Evolutionary conservation across 1,140 invertebrate genomes (phyloP), one percentile per base, ranked within the genome.

Genomic region (Euwallacea similis): DNA sequence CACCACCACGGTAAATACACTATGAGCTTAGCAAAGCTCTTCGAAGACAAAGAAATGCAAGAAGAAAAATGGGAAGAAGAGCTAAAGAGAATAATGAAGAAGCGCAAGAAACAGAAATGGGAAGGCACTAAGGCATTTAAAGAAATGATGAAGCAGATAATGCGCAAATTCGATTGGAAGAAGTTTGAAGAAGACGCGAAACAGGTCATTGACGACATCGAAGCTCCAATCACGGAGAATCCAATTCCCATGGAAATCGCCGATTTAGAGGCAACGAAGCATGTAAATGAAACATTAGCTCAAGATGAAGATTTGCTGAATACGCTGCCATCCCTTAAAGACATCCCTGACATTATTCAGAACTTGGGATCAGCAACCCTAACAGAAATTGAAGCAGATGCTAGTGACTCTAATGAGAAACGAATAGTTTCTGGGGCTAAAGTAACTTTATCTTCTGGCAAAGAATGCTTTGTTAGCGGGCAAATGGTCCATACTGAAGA

Each of bases 1-100:
- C 76, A 86, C 84, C 85, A 80, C 82, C 75, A 80, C 84, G 81
- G 79, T 78, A 81, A 82, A 85, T 76, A 81, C 86, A 86, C 73
- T 72, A 88, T 85, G 73, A 84, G 84, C 53, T 84, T 87, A 64
- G 91, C 89, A 69, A 90, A 89, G 80, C 88, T 92, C 68, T 93
- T 93, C 79, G 90, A 93, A 82, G 89, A 89, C 41, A 92, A 91
- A 77, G 90, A 91, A 77, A 85, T 82, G 64, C 84, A 87, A 16
- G 85, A 81, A 0, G 86, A 87, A 21, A 87, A 89, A 71, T 89
- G 90, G 76, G 79, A 83, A 76, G 72, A 79, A 63, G 76, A 84
- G 77, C 72, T 79, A 53, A 74, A 78, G 47, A 75, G 72, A 63
- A 78, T 82, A n/a, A 75, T 81, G 42, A 74, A 79, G 71, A 73